These are phyloP conservation scores for Cephalopterus ornatus DNA, from an alignment of 2,113 vertebrate genomes.

Conservation along the genomic window DNA sequence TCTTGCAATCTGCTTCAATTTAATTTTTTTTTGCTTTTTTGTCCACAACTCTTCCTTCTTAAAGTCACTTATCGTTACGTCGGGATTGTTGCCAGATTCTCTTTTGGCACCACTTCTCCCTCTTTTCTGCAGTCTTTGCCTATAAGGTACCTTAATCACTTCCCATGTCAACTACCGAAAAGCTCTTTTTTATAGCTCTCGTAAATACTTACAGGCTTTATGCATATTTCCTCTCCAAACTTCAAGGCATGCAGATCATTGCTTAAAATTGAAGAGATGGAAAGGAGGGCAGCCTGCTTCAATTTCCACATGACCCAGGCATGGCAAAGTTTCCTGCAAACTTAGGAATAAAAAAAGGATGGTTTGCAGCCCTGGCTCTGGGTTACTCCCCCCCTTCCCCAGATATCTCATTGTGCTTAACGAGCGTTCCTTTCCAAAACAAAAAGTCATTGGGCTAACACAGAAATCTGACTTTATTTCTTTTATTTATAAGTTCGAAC, in stretches of 20 bases:
- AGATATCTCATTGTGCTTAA: neutral
- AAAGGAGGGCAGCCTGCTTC: neutral
- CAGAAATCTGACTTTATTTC: neutral
- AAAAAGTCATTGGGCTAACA: neutral
- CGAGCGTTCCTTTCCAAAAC: neutral
- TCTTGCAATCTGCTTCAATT: neutral
- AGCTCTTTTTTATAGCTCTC: conserved; percentile 29
- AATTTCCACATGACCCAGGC: neutral
- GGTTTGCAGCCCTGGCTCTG: neutral
- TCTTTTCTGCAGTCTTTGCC: conserved; percentile 21
- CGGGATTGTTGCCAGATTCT: neutral
- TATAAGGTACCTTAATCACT: conserved; percentile 42
- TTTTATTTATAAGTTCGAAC: neutral
- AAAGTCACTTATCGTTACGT: conserved; percentile 6
- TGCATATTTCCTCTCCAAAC: conserved; percentile 23
- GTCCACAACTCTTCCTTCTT: conserved; percentile 20
- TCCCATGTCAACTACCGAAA: conserved; percentile 39
- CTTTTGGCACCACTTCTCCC: conserved; percentile 15
- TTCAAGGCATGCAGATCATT: neutral
- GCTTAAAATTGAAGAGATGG: neutral
- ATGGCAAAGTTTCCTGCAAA: neutral
- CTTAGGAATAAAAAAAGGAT: neutral
- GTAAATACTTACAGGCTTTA: conserved; percentile 39
- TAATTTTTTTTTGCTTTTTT: conserved; percentile 6
- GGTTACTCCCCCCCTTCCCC: neutral